These are phyloP conservation scores for Istiophorus platypterus DNA, from an alignment of 2,113 vertebrate species.

Conservation along the genomic window DNA sequence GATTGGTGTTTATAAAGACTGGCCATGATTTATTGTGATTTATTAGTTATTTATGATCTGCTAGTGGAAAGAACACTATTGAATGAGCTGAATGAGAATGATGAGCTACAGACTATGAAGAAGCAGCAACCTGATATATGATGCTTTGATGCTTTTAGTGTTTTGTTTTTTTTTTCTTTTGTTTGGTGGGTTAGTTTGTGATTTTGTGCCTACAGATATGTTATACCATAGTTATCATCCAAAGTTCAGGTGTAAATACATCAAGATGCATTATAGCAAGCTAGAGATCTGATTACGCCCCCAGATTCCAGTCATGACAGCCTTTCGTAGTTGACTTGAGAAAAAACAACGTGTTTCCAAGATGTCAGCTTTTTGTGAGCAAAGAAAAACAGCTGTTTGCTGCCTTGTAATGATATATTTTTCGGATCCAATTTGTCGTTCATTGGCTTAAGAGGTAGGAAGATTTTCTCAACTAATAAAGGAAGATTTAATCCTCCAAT, in stretches of 20 bases:
- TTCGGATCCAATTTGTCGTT: neutral
- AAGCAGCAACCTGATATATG: neutral
- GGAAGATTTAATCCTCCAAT: neutral
- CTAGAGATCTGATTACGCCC: no score
- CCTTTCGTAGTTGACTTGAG: neutral
- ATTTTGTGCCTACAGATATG: no score
- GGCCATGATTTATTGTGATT: conserved; percentile 33
- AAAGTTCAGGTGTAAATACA: neutral
- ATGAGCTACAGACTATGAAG: neutral
- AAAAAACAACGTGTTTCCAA: neutral
- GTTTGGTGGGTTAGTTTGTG: neutral
- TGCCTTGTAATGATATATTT: no score
- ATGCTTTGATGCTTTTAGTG: neutral
- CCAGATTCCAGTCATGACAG: neutral
- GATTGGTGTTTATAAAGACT: conserved; percentile 48
- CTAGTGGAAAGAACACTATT: conserved; percentile 38
- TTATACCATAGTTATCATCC: neutral
- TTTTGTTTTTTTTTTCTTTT: neutral
- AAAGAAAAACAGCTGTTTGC: conserved; percentile 2
- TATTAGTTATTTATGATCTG: conserved; percentile 40
- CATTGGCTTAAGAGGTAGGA: neutral
- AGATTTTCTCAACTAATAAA: neutral
- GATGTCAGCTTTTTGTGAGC: no score
- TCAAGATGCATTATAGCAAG: neutral
- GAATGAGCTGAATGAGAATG: neutral